Percentiles rank a stretch among this genome's conserved stretches.
phyloP scores from a whole-genome alignment of 1,140 invertebrate genomes.

The Hormaphis cornu region DNA sequence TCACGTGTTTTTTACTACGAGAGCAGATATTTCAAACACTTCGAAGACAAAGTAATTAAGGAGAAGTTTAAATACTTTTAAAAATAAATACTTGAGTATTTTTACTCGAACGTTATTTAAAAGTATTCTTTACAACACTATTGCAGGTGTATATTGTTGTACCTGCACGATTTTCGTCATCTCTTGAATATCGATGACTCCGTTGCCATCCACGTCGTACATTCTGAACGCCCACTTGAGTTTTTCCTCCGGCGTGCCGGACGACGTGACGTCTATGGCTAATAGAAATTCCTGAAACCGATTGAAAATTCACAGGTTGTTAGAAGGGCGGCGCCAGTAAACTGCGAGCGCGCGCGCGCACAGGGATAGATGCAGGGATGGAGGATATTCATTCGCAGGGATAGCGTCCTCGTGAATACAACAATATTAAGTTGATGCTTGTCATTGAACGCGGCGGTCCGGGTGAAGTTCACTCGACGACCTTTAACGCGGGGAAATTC shows the following conservation, averaged over 20 bases:
- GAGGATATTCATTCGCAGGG: too few species aligned
- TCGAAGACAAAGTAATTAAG: too few species aligned
- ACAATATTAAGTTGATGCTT: neutral
- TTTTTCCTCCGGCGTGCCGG: slow-evolving; percentile 95
- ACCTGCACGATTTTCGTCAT: slow-evolving; percentile 92
- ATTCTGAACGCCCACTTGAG: slow-evolving; percentile 98
- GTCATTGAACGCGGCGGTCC: neutral
- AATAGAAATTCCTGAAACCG: slow-evolving; percentile 84
- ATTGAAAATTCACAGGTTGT: slow-evolving; percentile 26
- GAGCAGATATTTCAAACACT: too few species aligned
- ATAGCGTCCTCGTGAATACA: neutral
- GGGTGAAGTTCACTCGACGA: slow-evolving; percentile 14
- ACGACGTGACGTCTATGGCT: slow-evolving; percentile 96
- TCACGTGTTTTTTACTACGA: too few species aligned
- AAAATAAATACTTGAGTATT: too few species aligned
- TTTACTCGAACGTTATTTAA: too few species aligned
- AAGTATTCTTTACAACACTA: too few species aligned
- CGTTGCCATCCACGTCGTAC: slow-evolving; percentile 99
- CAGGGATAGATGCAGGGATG: neutral
- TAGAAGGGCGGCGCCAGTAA: neutral
- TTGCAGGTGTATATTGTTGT: too few species aligned
- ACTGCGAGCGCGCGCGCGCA: slow-evolving; percentile 34
- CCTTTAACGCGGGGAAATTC: slow-evolving; percentile 1
- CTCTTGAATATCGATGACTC: slow-evolving; percentile 94
- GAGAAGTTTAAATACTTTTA: too few species aligned